Evolutionary conservation across 1,140 invertebrate species (phyloP).

Genomic region (Oreohelix idahoensis): DNA sequence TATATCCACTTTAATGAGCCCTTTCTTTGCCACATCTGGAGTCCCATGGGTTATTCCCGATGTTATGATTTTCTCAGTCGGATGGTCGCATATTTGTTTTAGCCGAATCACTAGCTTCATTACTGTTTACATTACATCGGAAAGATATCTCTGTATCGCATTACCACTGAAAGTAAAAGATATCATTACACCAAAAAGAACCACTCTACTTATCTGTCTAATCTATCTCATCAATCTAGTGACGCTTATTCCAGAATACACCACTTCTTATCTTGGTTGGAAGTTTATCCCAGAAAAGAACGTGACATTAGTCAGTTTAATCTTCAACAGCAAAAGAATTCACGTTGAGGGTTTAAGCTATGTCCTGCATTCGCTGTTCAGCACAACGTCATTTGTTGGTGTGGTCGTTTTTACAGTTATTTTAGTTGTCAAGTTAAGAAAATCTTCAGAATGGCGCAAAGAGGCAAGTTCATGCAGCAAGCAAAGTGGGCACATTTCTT

Average conservation of each 20-base stretch:
- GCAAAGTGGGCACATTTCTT: not conserved
- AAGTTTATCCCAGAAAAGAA: not conserved
- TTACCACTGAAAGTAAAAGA: not conserved
- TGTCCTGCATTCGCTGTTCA: not conserved
- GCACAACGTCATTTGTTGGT: not conserved
- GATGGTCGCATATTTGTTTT: not conserved
- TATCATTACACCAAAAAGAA: not conserved
- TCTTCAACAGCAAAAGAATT: not conserved
- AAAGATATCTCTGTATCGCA: not conserved
- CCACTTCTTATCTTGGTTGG: not conserved
- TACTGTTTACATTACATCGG: not conserved
- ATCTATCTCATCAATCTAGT: not conserved
- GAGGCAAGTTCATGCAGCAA: not conserved
- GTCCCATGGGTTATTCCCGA: not conserved
- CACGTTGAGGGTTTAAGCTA: not conserved
- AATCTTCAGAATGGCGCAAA: slow-evolving; percentile 6
- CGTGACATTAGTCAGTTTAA: not conserved
- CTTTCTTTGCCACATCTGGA: too few relatives aligned
- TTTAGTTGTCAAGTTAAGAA: not conserved
- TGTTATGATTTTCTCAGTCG: not conserved
- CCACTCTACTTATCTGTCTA: not conserved
- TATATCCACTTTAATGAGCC: too few relatives aligned
- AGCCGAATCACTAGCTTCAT: not conserved
- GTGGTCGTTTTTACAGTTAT: slow-evolving; percentile 2
- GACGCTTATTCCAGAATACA: not conserved